Evolutionary conservation across 2,113 vertebrate genomes (phyloP).

Genomic region (Chelonoidis abingdonii): DNA sequence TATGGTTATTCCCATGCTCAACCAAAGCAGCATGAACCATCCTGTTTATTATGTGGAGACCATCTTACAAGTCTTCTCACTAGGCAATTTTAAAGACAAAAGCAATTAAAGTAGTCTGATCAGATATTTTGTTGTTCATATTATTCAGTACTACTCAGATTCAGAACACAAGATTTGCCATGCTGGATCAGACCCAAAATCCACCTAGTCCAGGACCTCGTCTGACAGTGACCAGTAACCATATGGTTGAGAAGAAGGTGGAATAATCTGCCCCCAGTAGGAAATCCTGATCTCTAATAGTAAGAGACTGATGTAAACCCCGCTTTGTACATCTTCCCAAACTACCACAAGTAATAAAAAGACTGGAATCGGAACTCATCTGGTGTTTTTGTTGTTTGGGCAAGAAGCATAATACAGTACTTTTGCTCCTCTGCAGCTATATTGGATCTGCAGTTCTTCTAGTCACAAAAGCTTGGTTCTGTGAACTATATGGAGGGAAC

Average conservation of each 20-base stretch:
- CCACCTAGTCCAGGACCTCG: background rate
- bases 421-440: background rate
- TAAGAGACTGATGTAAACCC: background rate
- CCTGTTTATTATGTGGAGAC: background rate
- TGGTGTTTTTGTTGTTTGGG: background rate
- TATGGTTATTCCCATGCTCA: background rate
- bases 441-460: background rate
- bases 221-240: background rate
- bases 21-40: background rate
- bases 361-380: background rate
- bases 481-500: background rate
- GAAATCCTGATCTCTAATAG: background rate
- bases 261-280: fast-evolving
- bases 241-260: background rate
- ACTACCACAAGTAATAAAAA: background rate
- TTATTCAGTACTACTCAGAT: background rate
- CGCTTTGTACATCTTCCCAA: background rate
- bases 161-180: background rate
- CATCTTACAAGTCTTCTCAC: background rate
- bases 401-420: background rate
- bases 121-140: background rate
- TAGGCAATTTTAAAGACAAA: background rate
- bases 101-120: background rate
- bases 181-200: background rate
- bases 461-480: background rate